A percentile compares a stretch with the other conserved stretches of the same genome.
phyloP scores from a whole-genome alignment of 2,888 invertebrate genomes.

The Empis stercorea region DNA sequence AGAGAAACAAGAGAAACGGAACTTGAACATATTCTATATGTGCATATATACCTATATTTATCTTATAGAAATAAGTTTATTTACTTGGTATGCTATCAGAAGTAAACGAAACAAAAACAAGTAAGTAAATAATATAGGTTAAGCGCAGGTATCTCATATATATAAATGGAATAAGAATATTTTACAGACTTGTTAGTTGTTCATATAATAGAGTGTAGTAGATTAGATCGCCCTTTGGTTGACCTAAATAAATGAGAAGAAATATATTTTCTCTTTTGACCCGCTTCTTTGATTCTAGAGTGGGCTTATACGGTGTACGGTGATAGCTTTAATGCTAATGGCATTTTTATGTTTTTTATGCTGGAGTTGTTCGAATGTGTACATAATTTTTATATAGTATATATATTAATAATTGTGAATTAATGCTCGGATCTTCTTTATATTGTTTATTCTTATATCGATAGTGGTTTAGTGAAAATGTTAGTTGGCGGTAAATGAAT shows the following conservation, averaged over 20 bases:
- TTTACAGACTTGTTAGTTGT: too few species aligned
- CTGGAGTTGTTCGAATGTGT: too few species aligned
- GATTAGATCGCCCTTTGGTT: neutral
- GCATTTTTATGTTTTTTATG: too few species aligned
- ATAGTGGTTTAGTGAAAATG: too few species aligned
- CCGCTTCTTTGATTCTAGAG: neutral
- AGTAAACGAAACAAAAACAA: neutral
- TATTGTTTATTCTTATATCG: too few species aligned
- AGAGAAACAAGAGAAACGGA: too few species aligned
- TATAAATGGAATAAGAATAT: neutral
- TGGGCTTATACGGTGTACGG: neutral
- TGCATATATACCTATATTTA: neutral
- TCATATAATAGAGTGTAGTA: too few species aligned
- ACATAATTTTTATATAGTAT: too few species aligned
- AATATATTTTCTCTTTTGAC: slow-evolving; percentile 2
- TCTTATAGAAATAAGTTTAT: neutral
- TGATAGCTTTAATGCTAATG: too few species aligned
- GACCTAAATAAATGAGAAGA: neutral
- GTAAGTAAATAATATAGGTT: neutral
- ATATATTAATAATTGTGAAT: too few species aligned
- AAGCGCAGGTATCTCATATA: neutral
- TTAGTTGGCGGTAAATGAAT: too few species aligned
- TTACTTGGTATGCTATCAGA: neutral
- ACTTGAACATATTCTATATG: neutral
- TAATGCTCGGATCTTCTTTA: too few species aligned